These are phyloP conservation scores for Drosophila leonis DNA, from an alignment of 2,888 invertebrate species.

Conservation along the genomic window DNA sequence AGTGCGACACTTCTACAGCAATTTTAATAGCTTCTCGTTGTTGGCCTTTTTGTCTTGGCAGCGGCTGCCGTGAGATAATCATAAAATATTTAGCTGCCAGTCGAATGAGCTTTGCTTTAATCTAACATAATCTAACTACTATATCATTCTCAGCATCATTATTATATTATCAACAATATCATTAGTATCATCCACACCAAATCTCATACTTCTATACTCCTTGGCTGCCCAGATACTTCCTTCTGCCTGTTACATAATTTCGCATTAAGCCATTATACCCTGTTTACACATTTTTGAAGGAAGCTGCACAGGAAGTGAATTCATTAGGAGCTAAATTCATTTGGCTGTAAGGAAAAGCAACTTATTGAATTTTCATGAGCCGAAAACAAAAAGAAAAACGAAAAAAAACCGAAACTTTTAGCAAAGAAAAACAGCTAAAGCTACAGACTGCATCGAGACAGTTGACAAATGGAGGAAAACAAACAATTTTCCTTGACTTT, in stretches of 20 bases:
- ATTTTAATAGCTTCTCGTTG: constrained; percentile 29
- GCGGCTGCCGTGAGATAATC: background rate
- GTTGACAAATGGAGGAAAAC: constrained; percentile 8
- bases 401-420: constrained; percentile 21
- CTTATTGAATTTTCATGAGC: constrained; percentile 76
- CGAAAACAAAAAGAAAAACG: constrained; percentile 25
- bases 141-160: background rate
- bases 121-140: background rate
- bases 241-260: background rate
- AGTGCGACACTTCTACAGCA: constrained; percentile 22
- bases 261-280: constrained; percentile 4
- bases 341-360: constrained; percentile 40
- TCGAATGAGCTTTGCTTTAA: background rate
- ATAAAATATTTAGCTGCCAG: constrained; percentile 1
- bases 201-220: background rate
- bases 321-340: constrained; percentile 51
- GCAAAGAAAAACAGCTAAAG: constrained; percentile 13
- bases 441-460: constrained; percentile 9
- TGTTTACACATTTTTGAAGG: background rate
- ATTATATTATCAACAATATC: background rate
- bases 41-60: background rate
- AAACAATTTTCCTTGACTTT: constrained; percentile 9
- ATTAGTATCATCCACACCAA: background rate
- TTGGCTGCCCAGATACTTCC: background rate
- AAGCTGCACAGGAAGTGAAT: constrained; percentile 20